Evolutionary conservation across 2,888 invertebrate species (phyloP), one percentile per base, ranked within the genome.

Genomic region (Tetanocera ferruginea): DNA sequence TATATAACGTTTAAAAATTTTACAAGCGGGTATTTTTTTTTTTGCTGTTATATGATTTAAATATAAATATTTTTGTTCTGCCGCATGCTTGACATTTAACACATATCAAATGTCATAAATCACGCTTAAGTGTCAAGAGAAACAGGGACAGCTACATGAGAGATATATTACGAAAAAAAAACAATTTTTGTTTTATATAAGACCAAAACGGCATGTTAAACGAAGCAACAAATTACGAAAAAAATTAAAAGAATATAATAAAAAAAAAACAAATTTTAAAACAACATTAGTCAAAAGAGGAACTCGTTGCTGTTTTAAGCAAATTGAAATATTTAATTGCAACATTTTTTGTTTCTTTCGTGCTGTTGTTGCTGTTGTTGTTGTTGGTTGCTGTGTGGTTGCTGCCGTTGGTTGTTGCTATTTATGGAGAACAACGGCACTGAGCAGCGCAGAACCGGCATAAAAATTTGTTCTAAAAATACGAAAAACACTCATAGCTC

Each of bases 391-490:
- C 19, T 37, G 43, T 52, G n/a, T n/a, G n/a, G n/a, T n/a, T n/a
- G 70, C 28, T 55, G 69, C 57, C 64, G 14, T 62, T 70, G 78
- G 78, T 73, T 80, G 80, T 83, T 81, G 82, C 87, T 87, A 87
- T 87, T 87, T 87, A 86, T 86, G 87, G 87, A 86, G 84, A 85
- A 84, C 82, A 76, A 52, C 37, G 51, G 25, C 57, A 52, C 70
- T 23, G 19, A 55, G 34, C 17, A 14, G 55, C 6, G 79, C 77
- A 75, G 80, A 80, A 52, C 72, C 76, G 69, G 73, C 57, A 25
- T 25, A 74, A 78, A 71, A 74, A 67, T 57, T 76, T 62, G 57
- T 78, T 74, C 73, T 79, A 79, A 79, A 76, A 77, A 79, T 81
- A 76, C 34, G 51, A 52, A 69, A 60, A 74, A 51, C 37, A 37